These are phyloP conservation scores for Peromyscus leucopus DNA, from an alignment of 2,113 vertebrate genomes.

Conservation along the genomic window DNA sequence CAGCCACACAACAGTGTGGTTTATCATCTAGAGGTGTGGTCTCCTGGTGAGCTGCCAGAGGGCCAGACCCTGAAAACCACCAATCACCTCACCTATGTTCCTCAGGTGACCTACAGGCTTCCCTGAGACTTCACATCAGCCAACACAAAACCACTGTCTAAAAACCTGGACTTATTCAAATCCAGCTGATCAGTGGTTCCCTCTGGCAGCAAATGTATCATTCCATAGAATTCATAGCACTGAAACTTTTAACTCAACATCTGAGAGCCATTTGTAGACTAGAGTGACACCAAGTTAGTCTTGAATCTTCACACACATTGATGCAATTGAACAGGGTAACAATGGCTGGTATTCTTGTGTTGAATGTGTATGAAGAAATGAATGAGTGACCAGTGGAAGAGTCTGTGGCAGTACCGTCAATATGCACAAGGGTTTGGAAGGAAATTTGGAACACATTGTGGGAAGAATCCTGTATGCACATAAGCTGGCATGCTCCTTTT, in stretches of 20 bases:
- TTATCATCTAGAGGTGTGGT: neutral
- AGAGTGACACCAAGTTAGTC: neutral
- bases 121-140: neutral
- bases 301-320: neutral
- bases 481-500: neutral
- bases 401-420: neutral
- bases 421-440: neutral
- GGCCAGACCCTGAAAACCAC: neutral
- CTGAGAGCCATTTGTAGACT: neutral
- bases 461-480: neutral
- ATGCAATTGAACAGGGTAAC: neutral
- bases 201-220: neutral
- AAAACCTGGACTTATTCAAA: neutral
- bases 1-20: accelerated
- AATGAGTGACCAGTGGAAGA: neutral
- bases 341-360: neutral
- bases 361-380: neutral
- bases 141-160: neutral
- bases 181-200: neutral
- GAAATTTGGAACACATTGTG: neutral
- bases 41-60: neutral
- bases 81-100: neutral
- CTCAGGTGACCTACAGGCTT: neutral
- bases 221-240: neutral
- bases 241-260: conserved; percentile 2